Evolutionary conservation across 2,113 vertebrate species (phyloP), one percentile per base, ranked within the genome.

Genomic region (Dipodomys stephensi): DNA sequence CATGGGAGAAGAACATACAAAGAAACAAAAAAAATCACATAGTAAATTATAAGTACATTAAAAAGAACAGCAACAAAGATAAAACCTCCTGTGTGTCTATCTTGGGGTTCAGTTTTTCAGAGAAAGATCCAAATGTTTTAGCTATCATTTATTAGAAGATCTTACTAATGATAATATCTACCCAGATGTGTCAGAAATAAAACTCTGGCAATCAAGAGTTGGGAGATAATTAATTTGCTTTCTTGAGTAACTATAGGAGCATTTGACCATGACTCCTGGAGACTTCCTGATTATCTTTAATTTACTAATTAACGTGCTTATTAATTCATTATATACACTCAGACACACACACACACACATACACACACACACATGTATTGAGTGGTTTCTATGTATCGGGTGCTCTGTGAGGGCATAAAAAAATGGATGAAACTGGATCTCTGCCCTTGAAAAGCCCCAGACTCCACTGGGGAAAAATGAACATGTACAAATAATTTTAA

Each of bases 101-200:
- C 4, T 39, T 39, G 39, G 39, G 39, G 39, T 39, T 39, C 39
- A 39, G 5, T 39, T 39, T 39, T 86, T 96, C 32, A 46, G 57
- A 46, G 78, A 81, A 90, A 96, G 92, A 96, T 90, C 71, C 83
- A 96, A 91, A 79, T 82, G 68, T 67, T 30, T 68, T 90, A 91
- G 10, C 35, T n/a, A 57, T 57, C 53, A 85, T 96, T 94, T 83
- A 87, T 96, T 95, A 97, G 93, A 96, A 96, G n/a, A 83, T 46
- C 64, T 77, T 64, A 71, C 88, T 95, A 95, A 69, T 91, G 91
- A 79, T 91, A 90, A 71, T 94, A 91, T 85, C 80, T 96, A 64
- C 12, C 30, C 25, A 82, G 25, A 79, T 72, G 83, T 2, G 19
- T 32, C 71, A 60, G 39, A 82, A 71, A 90, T 87, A 53, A 92